phyloP scores from a whole-genome alignment of 2,888 invertebrate species.

The Synanthedon andrenaeformis region DNA sequence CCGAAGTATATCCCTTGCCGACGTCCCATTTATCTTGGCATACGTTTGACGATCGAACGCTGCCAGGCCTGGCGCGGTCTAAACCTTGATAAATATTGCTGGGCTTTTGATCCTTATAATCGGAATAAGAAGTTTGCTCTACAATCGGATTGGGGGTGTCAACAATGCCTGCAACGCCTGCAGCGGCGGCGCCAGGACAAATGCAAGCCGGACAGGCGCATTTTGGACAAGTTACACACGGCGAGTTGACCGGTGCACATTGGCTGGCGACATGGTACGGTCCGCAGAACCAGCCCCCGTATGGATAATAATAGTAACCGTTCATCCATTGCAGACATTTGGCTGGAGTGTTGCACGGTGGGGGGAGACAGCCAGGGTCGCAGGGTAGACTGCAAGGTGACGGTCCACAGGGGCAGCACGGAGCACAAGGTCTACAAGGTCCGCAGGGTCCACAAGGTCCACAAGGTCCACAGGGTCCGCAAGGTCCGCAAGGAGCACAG shows the following conservation, averaged over 20 bases:
- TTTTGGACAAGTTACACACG: constrained; percentile 5
- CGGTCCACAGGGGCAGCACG: constrained; percentile 27
- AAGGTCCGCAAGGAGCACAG: constrained; percentile 26
- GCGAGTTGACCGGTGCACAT: constrained; percentile 22
- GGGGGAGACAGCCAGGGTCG: constrained; percentile 29
- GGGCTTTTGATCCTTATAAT: background rate
- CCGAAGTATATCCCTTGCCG: background rate
- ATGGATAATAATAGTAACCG: constrained; percentile 55
- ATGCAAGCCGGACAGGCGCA: background rate
- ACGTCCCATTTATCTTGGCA: background rate
- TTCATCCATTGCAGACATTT: constrained; percentile 48
- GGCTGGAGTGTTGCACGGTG: constrained; percentile 41
- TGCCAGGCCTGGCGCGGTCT: background rate
- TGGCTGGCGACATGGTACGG: constrained; percentile 43
- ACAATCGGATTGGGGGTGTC: background rate
- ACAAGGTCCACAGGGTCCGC: constrained; percentile 28
- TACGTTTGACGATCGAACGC: background rate
- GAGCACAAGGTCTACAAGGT: constrained; percentile 7
- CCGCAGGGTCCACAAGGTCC: constrained; percentile 23
- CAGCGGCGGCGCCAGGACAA: background rate
- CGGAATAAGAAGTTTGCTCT: background rate
- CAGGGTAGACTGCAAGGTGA: constrained; percentile 21
- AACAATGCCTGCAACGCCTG: background rate
- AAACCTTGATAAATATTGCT: background rate
- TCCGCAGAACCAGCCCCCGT: constrained; percentile 53